A percentile compares a stretch with the other conserved stretches of the same genome.
These are phyloP conservation scores for Onthophagus sagittarius DNA, from an alignment of 2,888 invertebrate genomes.

Conservation along the genomic window DNA sequence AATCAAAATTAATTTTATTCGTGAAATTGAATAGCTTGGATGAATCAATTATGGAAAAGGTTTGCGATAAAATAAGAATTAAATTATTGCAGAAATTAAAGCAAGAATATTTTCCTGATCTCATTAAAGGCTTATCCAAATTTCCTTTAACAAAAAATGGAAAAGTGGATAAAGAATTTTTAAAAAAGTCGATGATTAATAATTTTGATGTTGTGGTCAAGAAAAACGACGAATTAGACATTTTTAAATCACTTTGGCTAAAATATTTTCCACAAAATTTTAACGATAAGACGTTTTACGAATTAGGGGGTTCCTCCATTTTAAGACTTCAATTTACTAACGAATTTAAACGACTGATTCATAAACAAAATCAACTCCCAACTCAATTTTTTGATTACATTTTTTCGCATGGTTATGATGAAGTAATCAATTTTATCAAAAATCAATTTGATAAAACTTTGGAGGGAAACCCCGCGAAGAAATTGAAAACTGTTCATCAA, in stretches of 20 bases:
- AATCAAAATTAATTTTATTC: conserved; percentile 53
- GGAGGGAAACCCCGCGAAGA: neutral
- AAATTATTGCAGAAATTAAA: conserved; percentile 40
- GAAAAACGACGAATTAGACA: conserved; percentile 34
- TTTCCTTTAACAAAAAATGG: conserved; percentile 66
- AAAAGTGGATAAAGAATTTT: conserved; percentile 57
- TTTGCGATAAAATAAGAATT: conserved; percentile 37
- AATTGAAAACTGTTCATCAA: neutral
- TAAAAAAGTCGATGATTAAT: conserved; percentile 52
- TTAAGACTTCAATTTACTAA: conserved; percentile 61
- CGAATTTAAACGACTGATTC: conserved; percentile 50
- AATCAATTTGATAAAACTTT: conserved; percentile 34
- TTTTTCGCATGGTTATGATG: conserved; percentile 49
- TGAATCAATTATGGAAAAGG: conserved; percentile 31
- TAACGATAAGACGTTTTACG: conserved; percentile 51
- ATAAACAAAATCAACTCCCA: conserved; percentile 47
- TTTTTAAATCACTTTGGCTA: conserved; percentile 37
- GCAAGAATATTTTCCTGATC: conserved; percentile 56
- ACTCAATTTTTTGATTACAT: conserved; percentile 54
- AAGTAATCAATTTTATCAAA: conserved; percentile 39
- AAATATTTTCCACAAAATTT: conserved; percentile 25
- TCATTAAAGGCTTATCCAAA: conserved; percentile 55
- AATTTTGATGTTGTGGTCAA: neutral
- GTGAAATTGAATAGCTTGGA: conserved; percentile 41
- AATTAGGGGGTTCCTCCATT: conserved; percentile 70